A percentile compares a stretch with the other conserved stretches of the same genome.
Evolutionary conservation across 1,140 invertebrate genomes (phyloP).

Genomic region (Steinernema feltiae): DNA sequence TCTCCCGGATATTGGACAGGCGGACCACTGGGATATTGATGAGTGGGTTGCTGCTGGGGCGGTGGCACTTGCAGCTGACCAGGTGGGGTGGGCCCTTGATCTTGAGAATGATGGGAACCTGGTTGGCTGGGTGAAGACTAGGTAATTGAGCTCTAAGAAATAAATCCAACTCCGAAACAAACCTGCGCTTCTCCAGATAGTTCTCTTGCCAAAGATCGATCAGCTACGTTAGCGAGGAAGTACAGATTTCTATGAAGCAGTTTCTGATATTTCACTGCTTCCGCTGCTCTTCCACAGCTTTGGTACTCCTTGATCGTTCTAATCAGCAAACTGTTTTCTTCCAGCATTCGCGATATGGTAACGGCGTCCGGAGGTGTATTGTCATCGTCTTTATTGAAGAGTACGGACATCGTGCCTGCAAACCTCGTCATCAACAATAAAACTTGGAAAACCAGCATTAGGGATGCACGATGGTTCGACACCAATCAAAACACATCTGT

Average conservation of each 20-base stretch:
- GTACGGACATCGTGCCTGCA: neutral
- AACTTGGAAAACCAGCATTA: neutral
- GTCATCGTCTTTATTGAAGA: neutral
- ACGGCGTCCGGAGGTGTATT: neutral
- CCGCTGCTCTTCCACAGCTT: constrained; percentile 25
- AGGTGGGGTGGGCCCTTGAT: neutral
- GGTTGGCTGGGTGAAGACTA: neutral
- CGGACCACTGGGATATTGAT: constrained; percentile 18
- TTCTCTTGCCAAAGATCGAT: constrained; percentile 29
- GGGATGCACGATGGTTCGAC: neutral
- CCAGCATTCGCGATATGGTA: constrained; percentile 45
- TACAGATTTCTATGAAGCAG: constrained; percentile 50
- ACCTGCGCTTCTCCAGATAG: neutral
- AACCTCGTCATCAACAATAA: neutral
- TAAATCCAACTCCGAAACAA: neutral
- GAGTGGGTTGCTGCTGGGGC: constrained; percentile 2
- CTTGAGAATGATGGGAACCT: constrained; percentile 16
- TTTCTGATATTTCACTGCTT: constrained; percentile 44
- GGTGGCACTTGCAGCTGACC: constrained; percentile 7
- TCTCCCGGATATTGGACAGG: neutral
- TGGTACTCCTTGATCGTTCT: constrained; percentile 52
- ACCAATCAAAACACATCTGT: neutral
- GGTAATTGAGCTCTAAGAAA: neutral
- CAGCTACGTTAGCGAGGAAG: constrained; percentile 44
- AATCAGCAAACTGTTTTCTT: constrained; percentile 54